A percentile compares a stretch with the other conserved stretches of the same genome.
Conservation (phyloP, 1,140 invertebrate genomes). For the Thaumatotibia leucotreta region DNA sequence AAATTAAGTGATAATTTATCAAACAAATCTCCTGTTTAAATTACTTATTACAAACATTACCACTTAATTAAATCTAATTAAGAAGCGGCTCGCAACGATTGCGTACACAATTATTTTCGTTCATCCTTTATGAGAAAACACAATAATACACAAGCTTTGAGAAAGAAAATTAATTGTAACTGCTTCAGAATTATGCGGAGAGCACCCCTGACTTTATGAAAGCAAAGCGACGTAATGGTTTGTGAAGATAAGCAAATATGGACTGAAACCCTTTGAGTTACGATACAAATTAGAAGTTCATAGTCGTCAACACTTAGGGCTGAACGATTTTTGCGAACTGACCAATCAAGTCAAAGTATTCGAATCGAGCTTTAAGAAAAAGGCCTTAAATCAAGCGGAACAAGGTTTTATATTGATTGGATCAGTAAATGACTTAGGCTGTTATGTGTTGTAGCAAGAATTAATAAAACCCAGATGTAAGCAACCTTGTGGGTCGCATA, state of each 20-base stretch:
- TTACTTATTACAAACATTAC: not conserved
- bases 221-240: not conserved
- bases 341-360: no score
- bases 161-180: slow-evolving; percentile 12
- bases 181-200: not conserved
- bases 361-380: not conserved
- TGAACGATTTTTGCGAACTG: not conserved
- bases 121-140: not conserved
- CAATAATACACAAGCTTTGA: not conserved
- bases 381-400: not conserved
- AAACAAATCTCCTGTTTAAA: not conserved
- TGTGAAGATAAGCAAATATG: not conserved
- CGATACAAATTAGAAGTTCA: not conserved
- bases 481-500: slow-evolving; percentile 6
- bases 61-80: not conserved
- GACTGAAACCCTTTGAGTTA: not conserved
- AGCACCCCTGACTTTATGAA: not conserved
- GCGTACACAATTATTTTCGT: slow-evolving; percentile 3
- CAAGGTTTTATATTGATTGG: not conserved
- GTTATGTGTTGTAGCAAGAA: not conserved
- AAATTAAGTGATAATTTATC: not conserved
- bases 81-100: not conserved
- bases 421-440: not conserved
- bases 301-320: not conserved
- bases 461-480: slow-evolving; percentile 11